Evolutionary conservation across 1,140 invertebrate genomes (phyloP).

Genomic region (Sitobion miscanthi): DNA sequence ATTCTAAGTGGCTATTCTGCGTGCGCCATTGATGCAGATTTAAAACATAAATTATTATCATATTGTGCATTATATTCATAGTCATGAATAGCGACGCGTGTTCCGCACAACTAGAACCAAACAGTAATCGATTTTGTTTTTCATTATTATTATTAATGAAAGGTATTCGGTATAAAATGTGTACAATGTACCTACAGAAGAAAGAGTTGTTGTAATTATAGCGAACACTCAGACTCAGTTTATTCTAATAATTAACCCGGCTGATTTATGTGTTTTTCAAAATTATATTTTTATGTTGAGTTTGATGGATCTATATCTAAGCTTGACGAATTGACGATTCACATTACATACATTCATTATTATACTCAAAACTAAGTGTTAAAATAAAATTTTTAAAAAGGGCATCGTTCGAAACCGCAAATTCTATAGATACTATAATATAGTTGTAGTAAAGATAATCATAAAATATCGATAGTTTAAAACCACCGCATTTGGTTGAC

Average conservation of each 20-base stretch:
- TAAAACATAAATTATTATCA: conserved; percentile 6
- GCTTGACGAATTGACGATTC: not conserved
- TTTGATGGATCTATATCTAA: not conserved
- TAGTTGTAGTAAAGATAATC: not conserved
- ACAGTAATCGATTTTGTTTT: not conserved
- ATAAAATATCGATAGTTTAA: not conserved
- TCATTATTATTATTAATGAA: not conserved
- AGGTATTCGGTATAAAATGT: not conserved
- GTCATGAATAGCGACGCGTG: not conserved
- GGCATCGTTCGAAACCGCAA: not conserved
- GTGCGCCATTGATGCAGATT: not conserved
- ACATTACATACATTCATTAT: not conserved
- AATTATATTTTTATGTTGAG: not conserved
- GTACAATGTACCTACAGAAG: not conserved
- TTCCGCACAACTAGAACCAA: not conserved
- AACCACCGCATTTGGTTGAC: not conserved
- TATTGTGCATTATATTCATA: not conserved
- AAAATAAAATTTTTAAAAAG: not conserved
- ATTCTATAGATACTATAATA: not conserved
- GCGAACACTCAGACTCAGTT: too few relatives aligned
- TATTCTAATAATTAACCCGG: not conserved
- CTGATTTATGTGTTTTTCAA: not conserved
- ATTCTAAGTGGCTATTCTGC: not conserved
- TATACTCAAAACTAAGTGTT: not conserved
- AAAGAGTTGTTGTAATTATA: not conserved